phyloP scores from a whole-genome alignment of 2,797 vertebrate species.

The Chelonia mydas region DNA sequence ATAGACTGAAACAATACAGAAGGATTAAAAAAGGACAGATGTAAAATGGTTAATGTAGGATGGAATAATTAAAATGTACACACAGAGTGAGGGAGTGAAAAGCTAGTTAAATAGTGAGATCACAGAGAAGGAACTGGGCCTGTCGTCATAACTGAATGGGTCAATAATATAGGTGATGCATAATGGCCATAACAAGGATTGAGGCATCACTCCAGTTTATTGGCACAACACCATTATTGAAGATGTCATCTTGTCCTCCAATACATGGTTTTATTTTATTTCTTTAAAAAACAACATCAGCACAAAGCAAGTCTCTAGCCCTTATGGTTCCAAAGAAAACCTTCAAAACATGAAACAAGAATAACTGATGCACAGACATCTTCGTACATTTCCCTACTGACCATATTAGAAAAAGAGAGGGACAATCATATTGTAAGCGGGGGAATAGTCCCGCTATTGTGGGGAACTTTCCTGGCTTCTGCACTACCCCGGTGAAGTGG shows the following conservation, averaged over 20 bases:
- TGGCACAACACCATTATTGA: background rate
- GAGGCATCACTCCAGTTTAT: background rate
- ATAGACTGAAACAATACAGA: background rate
- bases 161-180: background rate
- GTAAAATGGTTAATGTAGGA: background rate
- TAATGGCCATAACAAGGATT: background rate
- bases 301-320: background rate
- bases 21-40: background rate
- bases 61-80: background rate
- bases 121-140: background rate
- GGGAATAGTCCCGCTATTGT: too few species aligned
- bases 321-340: background rate
- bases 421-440: background rate
- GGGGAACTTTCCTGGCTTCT: too few species aligned
- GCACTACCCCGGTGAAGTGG: too few species aligned
- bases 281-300: too few species aligned
- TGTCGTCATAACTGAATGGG: background rate
- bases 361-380: background rate
- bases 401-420: background rate
- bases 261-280: background rate
- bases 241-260: background rate
- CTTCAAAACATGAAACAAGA: background rate
- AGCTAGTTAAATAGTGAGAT: too few species aligned
- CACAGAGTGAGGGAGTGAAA: background rate
- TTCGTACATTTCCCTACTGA: background rate